Evolutionary conservation across 2,113 vertebrate species (phyloP).

Genomic region (human): DNA sequence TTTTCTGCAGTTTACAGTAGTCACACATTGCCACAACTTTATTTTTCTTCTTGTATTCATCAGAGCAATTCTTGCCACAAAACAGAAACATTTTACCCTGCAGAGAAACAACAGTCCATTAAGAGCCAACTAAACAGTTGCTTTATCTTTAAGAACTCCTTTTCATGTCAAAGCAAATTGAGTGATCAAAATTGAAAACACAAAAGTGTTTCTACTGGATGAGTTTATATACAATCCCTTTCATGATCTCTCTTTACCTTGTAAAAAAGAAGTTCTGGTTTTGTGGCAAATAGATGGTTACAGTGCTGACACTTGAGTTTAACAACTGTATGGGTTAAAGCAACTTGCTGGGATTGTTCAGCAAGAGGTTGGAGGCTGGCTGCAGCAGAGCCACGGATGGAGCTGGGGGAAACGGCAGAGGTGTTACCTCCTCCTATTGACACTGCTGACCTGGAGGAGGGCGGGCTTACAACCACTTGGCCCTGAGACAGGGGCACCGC

Average conservation of each 20-base stretch:
- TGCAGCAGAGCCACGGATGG: constrained; percentile 78
- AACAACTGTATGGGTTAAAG: constrained; percentile 77
- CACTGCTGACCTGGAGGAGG: constrained; percentile 70
- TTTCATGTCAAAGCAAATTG: constrained; percentile 44
- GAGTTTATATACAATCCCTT: background rate
- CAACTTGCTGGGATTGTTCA: constrained; percentile 84
- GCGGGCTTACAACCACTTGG: constrained; percentile 81
- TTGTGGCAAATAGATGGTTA: constrained; percentile 84
- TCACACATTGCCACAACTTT: constrained; percentile 90
- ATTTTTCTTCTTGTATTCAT: constrained; percentile 92
- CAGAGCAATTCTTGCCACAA: constrained; percentile 89
- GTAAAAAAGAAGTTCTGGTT: constrained; percentile 93
- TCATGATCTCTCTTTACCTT: constrained; percentile 86
- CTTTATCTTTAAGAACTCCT: constrained; percentile 39
- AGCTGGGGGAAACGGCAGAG: constrained; percentile 70
- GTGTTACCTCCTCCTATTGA: constrained; percentile 68
- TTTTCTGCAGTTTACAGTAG: constrained; percentile 95
- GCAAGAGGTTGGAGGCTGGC: constrained; percentile 82
- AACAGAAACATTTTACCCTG: constrained; percentile 94
- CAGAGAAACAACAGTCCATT: constrained; percentile 58
- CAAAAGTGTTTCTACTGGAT: background rate
- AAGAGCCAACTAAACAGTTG: constrained; percentile 2
- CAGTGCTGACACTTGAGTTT: constrained; percentile 92
- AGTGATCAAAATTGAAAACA: constrained; percentile 15
- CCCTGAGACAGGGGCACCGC: constrained; percentile 81